These are phyloP conservation scores for Lanius collurio DNA, from an alignment of 2,113 vertebrate species.

Conservation along the genomic window DNA sequence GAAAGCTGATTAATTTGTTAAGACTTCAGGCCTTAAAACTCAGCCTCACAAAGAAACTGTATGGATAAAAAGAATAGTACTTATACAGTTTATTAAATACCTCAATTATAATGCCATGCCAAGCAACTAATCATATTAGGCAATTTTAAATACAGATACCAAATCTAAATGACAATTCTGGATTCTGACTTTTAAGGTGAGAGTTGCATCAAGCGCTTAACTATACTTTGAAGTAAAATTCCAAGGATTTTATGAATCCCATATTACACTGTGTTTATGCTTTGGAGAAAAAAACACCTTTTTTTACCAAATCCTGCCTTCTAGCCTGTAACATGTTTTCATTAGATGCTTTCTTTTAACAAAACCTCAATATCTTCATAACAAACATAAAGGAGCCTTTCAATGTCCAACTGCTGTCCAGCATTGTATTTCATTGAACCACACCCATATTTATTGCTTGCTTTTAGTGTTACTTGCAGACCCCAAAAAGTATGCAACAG, in stretches of 20 bases:
- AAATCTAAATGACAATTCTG: background rate
- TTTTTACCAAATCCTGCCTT: background rate
- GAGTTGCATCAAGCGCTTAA: background rate
- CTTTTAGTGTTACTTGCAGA: background rate
- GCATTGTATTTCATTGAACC: background rate
- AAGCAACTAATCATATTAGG: background rate
- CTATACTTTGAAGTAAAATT: background rate
- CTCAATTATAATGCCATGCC: background rate
- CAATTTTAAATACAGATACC: background rate
- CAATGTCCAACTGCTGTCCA: background rate
- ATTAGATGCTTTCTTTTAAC: background rate
- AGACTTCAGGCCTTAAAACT: constrained; percentile 22
- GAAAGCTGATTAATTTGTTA: constrained; percentile 55
- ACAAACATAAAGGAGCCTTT: background rate
- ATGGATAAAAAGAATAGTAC: background rate
- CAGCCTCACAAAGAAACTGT: background rate
- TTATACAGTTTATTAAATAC: constrained; percentile 5
- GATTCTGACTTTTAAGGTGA: background rate
- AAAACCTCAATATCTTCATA: background rate
- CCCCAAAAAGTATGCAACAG: background rate
- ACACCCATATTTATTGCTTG: background rate
- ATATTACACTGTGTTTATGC: background rate
- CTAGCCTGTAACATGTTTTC: background rate
- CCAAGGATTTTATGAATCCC: background rate
- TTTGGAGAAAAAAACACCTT: accelerated